Percentiles rank a stretch among this genome's conserved stretches.
Evolutionary conservation across 2,113 vertebrate genomes (phyloP).

Genomic region (Macroglossus sobrinus): DNA sequence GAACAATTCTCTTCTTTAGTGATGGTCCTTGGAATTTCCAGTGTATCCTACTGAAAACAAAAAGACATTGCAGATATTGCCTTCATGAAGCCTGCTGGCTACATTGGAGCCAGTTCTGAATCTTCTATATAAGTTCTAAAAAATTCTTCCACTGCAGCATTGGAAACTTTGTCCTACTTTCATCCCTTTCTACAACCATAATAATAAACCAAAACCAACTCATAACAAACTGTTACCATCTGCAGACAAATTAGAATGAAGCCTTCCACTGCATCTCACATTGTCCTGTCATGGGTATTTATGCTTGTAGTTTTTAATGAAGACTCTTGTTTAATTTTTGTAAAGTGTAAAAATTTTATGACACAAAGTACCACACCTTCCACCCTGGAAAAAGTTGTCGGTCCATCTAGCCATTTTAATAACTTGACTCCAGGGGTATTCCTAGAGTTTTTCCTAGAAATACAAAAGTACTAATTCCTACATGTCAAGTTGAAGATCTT

Average conservation of each 20-base stretch:
- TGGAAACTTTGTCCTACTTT: background rate
- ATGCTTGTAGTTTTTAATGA: background rate
- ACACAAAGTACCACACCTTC: background rate
- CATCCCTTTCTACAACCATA: background rate
- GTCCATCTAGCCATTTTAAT: background rate
- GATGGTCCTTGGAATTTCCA: background rate
- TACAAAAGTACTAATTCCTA: background rate
- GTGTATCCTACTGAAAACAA: background rate
- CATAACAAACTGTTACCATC: background rate
- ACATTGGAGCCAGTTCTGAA: background rate
- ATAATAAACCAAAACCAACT: background rate
- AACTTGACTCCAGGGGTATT: background rate
- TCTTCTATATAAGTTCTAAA: background rate
- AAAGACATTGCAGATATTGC: background rate
- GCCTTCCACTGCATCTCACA: background rate
- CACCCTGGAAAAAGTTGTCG: background rate
- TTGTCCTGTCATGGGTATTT: background rate
- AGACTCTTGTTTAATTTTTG: background rate
- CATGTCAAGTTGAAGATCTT: background rate
- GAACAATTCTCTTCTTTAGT: background rate
- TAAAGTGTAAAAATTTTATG: slow-evolving; percentile 11
- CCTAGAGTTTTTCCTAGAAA: background rate
- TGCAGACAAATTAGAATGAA: background rate
- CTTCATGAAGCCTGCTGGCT: background rate
- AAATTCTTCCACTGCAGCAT: background rate